Evolutionary conservation across 2,888 invertebrate species (phyloP).

Genomic region (Thelaira solivaga): DNA sequence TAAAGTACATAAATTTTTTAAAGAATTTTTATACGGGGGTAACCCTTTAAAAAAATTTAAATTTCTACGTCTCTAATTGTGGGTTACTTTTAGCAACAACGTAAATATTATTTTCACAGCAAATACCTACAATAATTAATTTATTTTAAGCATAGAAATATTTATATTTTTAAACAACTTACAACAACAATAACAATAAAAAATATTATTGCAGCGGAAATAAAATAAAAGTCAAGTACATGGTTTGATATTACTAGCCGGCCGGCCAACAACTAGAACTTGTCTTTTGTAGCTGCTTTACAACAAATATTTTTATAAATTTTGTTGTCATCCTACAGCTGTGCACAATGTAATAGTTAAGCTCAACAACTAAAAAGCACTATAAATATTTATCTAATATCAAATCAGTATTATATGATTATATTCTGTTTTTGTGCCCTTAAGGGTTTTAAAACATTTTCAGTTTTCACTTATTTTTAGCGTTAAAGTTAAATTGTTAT

Average conservation of each 20-base stretch:
- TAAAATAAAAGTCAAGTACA: conserved; percentile 51
- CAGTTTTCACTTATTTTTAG: no score
- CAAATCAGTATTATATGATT: no score
- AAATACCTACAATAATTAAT: neutral
- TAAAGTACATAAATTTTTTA: no score
- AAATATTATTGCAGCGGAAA: conserved; percentile 28
- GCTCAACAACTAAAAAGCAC: no score
- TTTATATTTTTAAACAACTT: neutral
- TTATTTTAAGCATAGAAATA: neutral
- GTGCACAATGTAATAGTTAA: neutral
- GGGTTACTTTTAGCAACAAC: no score
- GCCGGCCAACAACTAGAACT: conserved; percentile 13
- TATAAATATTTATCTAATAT: no score
- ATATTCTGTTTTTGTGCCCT: neutral
- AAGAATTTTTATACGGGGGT: no score
- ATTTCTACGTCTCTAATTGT: no score
- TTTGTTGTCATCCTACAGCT: neutral
- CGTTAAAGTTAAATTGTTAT: no score
- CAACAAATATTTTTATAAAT: neutral
- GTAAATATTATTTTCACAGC: no score
- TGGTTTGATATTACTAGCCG: conserved; percentile 21
- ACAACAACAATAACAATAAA: neutral
- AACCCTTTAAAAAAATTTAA: no score
- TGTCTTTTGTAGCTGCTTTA: neutral
- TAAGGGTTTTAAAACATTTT: neutral